Evolutionary conservation across 2,888 invertebrate species (phyloP).

Genomic region (Ennomos fuscantarius): DNA sequence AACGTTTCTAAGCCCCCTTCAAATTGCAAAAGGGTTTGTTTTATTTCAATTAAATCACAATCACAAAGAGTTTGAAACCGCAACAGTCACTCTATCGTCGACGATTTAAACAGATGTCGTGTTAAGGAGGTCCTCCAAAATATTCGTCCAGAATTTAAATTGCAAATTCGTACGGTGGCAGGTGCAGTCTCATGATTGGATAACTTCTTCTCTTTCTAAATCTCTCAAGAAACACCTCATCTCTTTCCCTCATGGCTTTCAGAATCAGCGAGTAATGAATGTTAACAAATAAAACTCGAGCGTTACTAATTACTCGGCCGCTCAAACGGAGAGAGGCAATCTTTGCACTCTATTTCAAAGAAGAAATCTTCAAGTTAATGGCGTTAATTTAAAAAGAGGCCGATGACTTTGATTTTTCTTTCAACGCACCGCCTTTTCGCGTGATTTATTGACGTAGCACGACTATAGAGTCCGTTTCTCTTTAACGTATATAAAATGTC

Average conservation of each 20-base stretch:
- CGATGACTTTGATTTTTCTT: constrained; percentile 82
- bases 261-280: constrained; percentile 83
- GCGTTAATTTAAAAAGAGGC: constrained; percentile 84
- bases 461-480: constrained; percentile 46
- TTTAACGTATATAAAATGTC: constrained; percentile 66
- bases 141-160: constrained; percentile 84
- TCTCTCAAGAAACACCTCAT: constrained; percentile 52
- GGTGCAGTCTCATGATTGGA: constrained; percentile 78
- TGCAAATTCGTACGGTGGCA: constrained; percentile 83
- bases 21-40: constrained; percentile 72
- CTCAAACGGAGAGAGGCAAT: constrained; percentile 81
- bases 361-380: constrained; percentile 82
- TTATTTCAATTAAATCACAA: constrained; percentile 81
- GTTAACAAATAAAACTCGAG: constrained; percentile 85
- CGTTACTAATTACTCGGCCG: constrained; percentile 83
- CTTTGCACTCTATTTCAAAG: constrained; percentile 81
- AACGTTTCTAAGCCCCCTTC: constrained; percentile 53
- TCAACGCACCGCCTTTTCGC: constrained; percentile 62
- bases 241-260: constrained; percentile 60
- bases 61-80: constrained; percentile 76
- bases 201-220: constrained; percentile 64
- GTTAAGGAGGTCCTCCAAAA: constrained; percentile 84
- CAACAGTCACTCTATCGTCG: constrained; percentile 81
- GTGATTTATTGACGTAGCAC: constrained; percentile 76
- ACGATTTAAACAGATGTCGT: constrained; percentile 86